Evolutionary conservation across 2,888 invertebrate genomes (phyloP), one percentile per base, ranked within the genome.

Genomic region (Lapara coniferarum): DNA sequence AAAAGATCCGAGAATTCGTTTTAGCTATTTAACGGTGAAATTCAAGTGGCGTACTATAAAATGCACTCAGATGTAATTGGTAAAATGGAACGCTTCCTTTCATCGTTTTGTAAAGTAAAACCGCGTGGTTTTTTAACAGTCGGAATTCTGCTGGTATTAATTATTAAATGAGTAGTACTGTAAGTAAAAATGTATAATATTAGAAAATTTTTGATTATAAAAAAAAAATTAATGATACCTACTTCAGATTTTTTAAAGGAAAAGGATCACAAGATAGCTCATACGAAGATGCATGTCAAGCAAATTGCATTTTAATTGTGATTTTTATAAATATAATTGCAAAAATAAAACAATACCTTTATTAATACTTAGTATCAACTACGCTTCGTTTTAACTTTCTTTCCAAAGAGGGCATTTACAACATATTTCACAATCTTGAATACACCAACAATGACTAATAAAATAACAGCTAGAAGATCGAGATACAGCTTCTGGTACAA

Each of bases 401-500:
- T 46, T 46, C 63, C 12, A 46, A 16, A 16, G 46, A 46, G 19
- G 19, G 16, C 14, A 7, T 37, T 57, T 46, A 37, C n/a, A 30
- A 16, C 14, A 19, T 6, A 16, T 0, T 44, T 69, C 6, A 69
- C 5, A 12, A 58, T 25, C 14, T 12, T 69, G 0, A 14, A 51
- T n/a, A 66, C n/a, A 14, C n/a, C 25, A 16, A 44, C 7, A 7
- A 66, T 10, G 10, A 66, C 51, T 44, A 52, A 19, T 19, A 67
- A 12, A 1, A 69, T 63, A 13, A 77, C 8, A 14, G 72, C 78
- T 57, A 81, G 7, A 3, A 89, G 71, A 74, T 90, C 90, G 44
- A 90, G 44, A 63, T 84, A 88, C 16, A 83, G 2, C 69, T 84
- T 85, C 75, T 88, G 83, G 75, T 87, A 89, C 71, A 84, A 82